Percentiles rank a stretch among this genome's conserved stretches.
Evolutionary conservation across 2,113 vertebrate species (phyloP).

Genomic region (Chlamydotis undulata): DNA sequence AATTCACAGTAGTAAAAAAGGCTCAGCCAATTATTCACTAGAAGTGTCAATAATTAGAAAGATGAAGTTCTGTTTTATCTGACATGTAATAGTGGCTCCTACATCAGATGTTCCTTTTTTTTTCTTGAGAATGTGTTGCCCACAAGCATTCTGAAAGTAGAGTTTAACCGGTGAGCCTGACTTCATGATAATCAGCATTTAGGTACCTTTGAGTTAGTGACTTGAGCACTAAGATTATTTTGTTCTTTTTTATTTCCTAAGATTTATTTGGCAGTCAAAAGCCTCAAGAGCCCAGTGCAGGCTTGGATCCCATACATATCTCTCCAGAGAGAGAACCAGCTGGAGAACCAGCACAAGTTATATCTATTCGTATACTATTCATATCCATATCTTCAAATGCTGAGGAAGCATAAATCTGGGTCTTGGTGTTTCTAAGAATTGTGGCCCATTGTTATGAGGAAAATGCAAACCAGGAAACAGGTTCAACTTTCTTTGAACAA

Average conservation of each 20-base stretch:
- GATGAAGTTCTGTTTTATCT: background rate
- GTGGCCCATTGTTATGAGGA: background rate
- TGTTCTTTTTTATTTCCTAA: background rate
- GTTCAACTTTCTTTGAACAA: background rate
- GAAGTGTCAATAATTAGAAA: slow-evolving; percentile 24
- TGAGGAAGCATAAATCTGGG: background rate
- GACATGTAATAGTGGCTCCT: background rate
- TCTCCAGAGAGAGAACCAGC: background rate
- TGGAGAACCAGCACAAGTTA: background rate
- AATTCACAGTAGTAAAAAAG: slow-evolving; percentile 35
- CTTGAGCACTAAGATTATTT: background rate
- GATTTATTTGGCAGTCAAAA: background rate
- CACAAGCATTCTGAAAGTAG: background rate
- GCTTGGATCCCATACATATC: background rate
- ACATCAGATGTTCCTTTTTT: background rate
- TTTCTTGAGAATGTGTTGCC: background rate
- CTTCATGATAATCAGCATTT: background rate
- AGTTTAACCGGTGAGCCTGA: background rate
- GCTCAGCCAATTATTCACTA: background rate
- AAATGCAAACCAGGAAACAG: background rate
- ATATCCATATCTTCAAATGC: background rate
- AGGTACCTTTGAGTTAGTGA: background rate
- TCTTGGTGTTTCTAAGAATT: background rate
- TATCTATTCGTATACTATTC: background rate
- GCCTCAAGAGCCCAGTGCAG: background rate